phyloP scores from a whole-genome alignment of 2,888 invertebrate genomes.

The Monopis laevigella region DNA sequence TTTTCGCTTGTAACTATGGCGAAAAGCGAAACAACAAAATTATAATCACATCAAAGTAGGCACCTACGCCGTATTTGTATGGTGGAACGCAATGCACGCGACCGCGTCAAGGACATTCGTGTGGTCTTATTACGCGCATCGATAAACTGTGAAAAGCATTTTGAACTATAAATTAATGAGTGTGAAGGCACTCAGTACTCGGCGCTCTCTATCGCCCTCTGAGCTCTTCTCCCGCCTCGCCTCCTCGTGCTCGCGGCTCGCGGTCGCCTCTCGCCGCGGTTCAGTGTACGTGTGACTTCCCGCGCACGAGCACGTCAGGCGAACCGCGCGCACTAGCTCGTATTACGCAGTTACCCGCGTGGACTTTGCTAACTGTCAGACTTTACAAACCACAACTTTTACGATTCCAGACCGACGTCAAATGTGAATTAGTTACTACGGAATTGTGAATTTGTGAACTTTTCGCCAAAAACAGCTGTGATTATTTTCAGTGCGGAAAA shows the following conservation, averaged over 20 bases:
- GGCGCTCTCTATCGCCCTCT: slow-evolving; percentile 2
- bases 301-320: slow-evolving; percentile 46
- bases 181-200: slow-evolving; percentile 21
- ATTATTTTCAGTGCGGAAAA: slow-evolving; percentile 3
- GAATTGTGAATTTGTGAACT: slow-evolving; percentile 7
- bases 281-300: slow-evolving; percentile 62
- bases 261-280: slow-evolving; percentile 36
- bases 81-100: too few species aligned
- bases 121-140: slow-evolving; percentile 19
- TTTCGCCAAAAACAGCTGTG: slow-evolving; percentile 5
- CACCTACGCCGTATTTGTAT: too few species aligned
- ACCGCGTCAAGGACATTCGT: slow-evolving; percentile 5
- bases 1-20: too few species aligned
- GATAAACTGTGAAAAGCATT: slow-evolving; percentile 33
- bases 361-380: slow-evolving; percentile 29
- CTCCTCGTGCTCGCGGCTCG: slow-evolving; percentile 31
- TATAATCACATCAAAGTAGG: too few species aligned
- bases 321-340: slow-evolving; percentile 39
- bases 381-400: background rate
- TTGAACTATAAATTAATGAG: slow-evolving; percentile 29
- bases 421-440: slow-evolving; percentile 21
- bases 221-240: slow-evolving; percentile 20
- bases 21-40: too few species aligned
- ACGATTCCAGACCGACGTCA: slow-evolving; percentile 20
- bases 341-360: slow-evolving; percentile 66